Base-by-base conservation (phyloP, 2,888 invertebrate species). In the Lagria hirta region DNA sequence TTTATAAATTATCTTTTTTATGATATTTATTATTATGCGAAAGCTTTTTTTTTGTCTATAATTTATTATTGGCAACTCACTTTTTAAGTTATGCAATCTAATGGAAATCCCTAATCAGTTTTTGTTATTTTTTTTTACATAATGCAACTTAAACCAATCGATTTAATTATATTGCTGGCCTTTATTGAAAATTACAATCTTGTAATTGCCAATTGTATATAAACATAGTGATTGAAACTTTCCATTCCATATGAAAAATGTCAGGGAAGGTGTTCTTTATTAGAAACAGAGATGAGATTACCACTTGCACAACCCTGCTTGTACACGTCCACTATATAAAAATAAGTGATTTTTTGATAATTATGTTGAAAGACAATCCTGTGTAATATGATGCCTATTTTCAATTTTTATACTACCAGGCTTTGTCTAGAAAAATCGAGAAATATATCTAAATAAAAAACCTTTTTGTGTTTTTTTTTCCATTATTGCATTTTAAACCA, bases 361-460 rank as follows among this genome's bases (percentile, higher is more conserved):
- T 54, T 55, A 42, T 54, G 38, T 48, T 51, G 48, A 48, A 56
- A 57, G 59, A 58, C 56, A 57, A 58, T 59, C 60, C 54, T 51
- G 48, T n/a, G n/a, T 52, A 57, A 52, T 26, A 29, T 23, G 28
- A 54, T 57, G 62, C 56, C 61, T 62, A 58, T 60, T 62, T 54
- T 55, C 57, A 62, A 61, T 62, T 64, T 64, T 64, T 62, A 61
- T 64, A 64, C 62, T 61, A 60, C 49, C 55, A 58, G 59, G 62
- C 64, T 64, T 64, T 62, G 55, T 60, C 46, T 62, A 64, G 60
- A 61, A 53, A 54, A 60, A 53, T 24, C 48, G 44, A 48, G n/a
- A 54, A 53, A 49, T 52, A 49, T 40, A 38, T 35, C 24, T 32
- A 27, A 29, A 36, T 36, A 44, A 40, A 40, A 24, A 17, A 15